Evolutionary conservation across 2,888 invertebrate genomes (phyloP), one percentile per base, ranked within the genome.

Genomic region (Tetragonisca angustula): DNA sequence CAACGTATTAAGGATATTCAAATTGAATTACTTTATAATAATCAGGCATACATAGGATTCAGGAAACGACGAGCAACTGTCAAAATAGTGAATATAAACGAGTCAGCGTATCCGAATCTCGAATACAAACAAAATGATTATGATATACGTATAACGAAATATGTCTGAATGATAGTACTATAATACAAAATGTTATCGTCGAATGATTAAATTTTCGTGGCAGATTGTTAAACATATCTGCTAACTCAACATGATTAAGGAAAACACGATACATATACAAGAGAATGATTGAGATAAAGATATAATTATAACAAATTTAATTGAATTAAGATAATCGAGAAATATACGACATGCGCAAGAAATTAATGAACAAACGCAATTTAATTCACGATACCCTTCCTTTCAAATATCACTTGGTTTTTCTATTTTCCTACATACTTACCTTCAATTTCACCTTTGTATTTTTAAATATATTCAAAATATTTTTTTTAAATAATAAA

Each of bases 291-390:
- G 88, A 91, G 85, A 92, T 90, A 87, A 90, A 92, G 89, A 90
- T 90, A 92, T 91, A 89, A 92, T 91, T 92, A 92, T 92, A 91
- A 92, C 91, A 91, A 91, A 92, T 89, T 90, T 90, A 91, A 91
- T 90, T 92, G 91, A 91, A 85, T 91, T 91, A 92, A 92, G 91
- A 89, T 93, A 93, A 92, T 90, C 93, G 93, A 93, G 89, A 93
- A 92, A 93, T 93, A 93, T 92, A 93, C 92, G 91, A 93, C 92
- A 93, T 93, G 92, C 93, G 92, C 92, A 92, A 92, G 90, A 89
- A 92, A 90, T 87, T 85, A 91, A 79, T 49, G 82, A 84, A 71
- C 13, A 68, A 70, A 78, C 64, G 67, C 52, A 64, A 73, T 85
- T 83, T 77, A 70, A 74, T 85, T 85, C 78, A 76, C 61, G 74